These are phyloP conservation scores for Pipistrellus nathusii DNA, from an alignment of 2,797 vertebrate genomes.

Conservation along the genomic window DNA sequence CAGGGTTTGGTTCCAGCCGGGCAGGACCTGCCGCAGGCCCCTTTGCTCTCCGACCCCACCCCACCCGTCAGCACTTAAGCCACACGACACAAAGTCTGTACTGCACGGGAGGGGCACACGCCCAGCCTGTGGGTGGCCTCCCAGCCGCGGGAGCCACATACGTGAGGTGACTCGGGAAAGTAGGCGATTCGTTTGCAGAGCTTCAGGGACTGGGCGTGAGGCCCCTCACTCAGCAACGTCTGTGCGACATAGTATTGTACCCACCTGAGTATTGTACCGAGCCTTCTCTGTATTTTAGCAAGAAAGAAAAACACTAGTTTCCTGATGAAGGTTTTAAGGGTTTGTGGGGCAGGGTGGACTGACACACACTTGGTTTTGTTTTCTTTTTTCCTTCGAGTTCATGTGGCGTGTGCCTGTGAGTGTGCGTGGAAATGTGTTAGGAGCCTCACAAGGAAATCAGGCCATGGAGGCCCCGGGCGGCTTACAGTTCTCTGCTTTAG, in stretches of 20 bases:
- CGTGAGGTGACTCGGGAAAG: conserved; percentile 29
- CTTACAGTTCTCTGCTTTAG: conserved; percentile 90
- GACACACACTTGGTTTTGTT: conserved; percentile 82
- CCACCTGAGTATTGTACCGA: conserved; percentile 95
- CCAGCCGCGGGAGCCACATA: too few species aligned
- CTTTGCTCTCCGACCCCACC: background rate
- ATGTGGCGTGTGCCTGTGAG: conserved; percentile 42
- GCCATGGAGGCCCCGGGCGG: conserved; percentile 84
- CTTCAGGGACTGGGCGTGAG: conserved; percentile 95
- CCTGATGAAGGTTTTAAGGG: conserved; percentile 95
- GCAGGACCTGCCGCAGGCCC: background rate
- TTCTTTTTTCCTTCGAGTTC: conserved; percentile 62
- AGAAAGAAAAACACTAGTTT: conserved; percentile 99
- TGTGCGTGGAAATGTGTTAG: conserved; percentile 84
- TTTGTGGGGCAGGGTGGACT: conserved; percentile 83
- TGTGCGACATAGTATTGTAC: conserved; percentile 95
- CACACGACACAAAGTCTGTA: conserved; percentile 93
- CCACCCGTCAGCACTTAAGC: conserved; percentile 89
- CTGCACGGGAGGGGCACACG: conserved; percentile 89
- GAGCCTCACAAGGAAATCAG: conserved; percentile 89
- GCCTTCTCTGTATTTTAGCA: conserved; percentile 98
- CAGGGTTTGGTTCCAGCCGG: background rate
- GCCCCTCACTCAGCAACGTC: conserved; percentile 94
- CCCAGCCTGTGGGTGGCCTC: background rate
- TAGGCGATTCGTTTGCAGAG: conserved; percentile 88